These are phyloP conservation scores for Morone chrysops DNA, from an alignment of 2,113 vertebrate species.

Conservation along the genomic window DNA sequence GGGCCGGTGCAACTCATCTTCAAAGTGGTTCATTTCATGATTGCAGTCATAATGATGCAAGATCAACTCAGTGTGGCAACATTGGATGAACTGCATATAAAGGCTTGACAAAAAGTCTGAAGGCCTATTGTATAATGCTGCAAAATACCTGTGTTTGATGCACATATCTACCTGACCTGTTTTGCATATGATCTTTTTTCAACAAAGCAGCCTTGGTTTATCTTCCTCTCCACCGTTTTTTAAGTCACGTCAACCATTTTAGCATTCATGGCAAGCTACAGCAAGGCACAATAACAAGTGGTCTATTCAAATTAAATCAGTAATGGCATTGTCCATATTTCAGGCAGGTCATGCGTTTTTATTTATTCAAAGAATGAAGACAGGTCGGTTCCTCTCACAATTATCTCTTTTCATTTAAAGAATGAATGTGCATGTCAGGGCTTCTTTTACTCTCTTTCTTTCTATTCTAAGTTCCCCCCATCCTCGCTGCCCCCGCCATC, in stretches of 20 bases:
- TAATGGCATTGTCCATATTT: constrained; percentile 87
- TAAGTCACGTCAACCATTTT: constrained; percentile 65
- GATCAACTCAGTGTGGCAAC: constrained; percentile 42
- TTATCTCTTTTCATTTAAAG: constrained; percentile 86
- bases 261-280: constrained; percentile 71
- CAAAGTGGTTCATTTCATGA: constrained; percentile 64
- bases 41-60: constrained; percentile 57
- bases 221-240: constrained; percentile 54
- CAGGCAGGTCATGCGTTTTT: constrained; percentile 85
- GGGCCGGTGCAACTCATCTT: constrained; percentile 52
- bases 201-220: constrained; percentile 55
- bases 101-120: neutral
- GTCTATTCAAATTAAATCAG: constrained; percentile 87
- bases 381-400: constrained; percentile 84
- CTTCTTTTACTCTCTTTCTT: constrained; percentile 78
- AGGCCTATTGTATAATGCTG: constrained; percentile 11
- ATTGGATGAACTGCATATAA: constrained; percentile 20
- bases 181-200: constrained; percentile 60
- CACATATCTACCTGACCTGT: constrained; percentile 53
- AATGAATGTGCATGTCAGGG: constrained; percentile 85
- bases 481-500: constrained; percentile 78
- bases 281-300: constrained; percentile 80
- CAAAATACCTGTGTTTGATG: constrained; percentile 36
- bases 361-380: constrained; percentile 86
- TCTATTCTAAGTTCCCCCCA: constrained; percentile 69